Evolutionary conservation across 2,113 vertebrate species (phyloP).

Genomic region (Sisor rabdophorus): DNA sequence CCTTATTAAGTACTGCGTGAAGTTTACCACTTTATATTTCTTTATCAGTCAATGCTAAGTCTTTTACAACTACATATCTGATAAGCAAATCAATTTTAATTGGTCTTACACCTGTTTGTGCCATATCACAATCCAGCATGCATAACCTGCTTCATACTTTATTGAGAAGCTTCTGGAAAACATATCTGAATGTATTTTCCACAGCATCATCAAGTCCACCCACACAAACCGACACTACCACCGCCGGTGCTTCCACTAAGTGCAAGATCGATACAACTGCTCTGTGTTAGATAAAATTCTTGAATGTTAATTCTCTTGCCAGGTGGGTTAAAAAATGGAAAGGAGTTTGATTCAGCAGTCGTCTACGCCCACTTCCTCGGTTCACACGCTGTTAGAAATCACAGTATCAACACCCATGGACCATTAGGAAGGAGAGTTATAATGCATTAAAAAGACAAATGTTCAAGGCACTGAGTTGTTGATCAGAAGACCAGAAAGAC

Average conservation of each 20-base stretch:
- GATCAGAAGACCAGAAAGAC: too few relatives aligned
- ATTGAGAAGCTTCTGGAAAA: neutral
- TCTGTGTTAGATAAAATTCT: conserved; percentile 11
- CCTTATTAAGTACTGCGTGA: neutral
- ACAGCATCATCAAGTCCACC: neutral
- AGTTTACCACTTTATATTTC: neutral
- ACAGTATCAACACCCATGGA: neutral
- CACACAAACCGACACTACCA: neutral
- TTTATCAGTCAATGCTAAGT: neutral
- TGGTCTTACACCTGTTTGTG: neutral
- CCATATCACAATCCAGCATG: neutral
- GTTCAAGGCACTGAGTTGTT: neutral
- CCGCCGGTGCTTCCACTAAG: neutral
- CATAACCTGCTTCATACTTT: neutral
- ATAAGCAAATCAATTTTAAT: neutral
- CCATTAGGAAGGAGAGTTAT: neutral
- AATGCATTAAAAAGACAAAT: neutral
- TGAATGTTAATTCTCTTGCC: neutral
- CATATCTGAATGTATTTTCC: neutral
- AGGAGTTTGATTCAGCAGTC: neutral
- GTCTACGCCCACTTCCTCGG: neutral
- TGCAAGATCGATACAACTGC: neutral
- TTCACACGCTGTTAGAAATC: neutral
- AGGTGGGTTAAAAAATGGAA: too few relatives aligned
- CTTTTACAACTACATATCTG: neutral